phyloP scores from a whole-genome alignment of 2,113 vertebrate genomes.

The Campylorhamphus procurvoides region DNA sequence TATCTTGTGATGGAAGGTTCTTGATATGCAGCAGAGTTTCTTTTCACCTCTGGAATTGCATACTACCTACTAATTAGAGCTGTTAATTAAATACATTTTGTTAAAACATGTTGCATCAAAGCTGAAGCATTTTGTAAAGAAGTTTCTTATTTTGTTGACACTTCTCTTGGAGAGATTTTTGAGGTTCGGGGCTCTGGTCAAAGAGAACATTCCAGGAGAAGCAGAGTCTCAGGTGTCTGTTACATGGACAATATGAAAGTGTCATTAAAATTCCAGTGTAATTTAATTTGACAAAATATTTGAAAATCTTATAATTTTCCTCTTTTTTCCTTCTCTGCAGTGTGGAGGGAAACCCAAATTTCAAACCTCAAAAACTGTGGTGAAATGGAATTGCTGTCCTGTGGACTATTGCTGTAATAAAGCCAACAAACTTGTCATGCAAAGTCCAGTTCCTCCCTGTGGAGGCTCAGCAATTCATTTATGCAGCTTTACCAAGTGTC shows the following conservation, averaged over 20 bases:
- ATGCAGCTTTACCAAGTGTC: background rate
- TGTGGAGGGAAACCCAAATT: background rate
- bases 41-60: constrained; percentile 13
- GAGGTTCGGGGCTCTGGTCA: background rate
- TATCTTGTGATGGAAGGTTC: background rate
- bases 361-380: background rate
- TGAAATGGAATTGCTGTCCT: background rate
- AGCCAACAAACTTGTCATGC: background rate
- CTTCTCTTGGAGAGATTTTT: background rate
- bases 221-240: background rate
- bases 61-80: background rate
- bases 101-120: constrained; percentile 14
- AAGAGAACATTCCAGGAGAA: background rate
- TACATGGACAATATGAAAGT: background rate
- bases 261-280: background rate
- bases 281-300: background rate
- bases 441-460: background rate
- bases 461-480: constrained; percentile 16
- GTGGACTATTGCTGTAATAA: background rate
- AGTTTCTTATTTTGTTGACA: background rate
- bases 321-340: background rate
- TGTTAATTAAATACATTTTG: background rate
- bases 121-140: background rate
- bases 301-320: background rate
- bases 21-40: background rate